A percentile compares a stretch with the other conserved stretches of the same genome.
Conservation (phyloP, 2,888 invertebrate genomes). For the Zygothrica quintamaculata region DNA sequence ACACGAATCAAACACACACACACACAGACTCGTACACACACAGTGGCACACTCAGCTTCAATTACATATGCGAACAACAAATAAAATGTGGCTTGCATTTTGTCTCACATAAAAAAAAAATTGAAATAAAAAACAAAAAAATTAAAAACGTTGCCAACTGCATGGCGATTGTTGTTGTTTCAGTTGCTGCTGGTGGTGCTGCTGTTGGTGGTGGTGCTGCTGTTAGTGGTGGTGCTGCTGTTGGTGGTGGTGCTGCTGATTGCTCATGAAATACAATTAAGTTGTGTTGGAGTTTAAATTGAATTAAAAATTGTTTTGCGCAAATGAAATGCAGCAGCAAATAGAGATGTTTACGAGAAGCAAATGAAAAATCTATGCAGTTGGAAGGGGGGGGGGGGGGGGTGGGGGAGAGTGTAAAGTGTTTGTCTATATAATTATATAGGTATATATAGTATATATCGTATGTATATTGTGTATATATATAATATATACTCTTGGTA, state of each 20-base stretch:
- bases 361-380: neutral
- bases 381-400: neutral
- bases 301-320: slow-evolving; percentile 68
- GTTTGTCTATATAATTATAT: no score
- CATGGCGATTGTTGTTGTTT: slow-evolving; percentile 36
- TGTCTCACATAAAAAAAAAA: slow-evolving; percentile 41
- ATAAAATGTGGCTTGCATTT: slow-evolving; percentile 48
- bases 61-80: slow-evolving; percentile 50
- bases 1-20: slow-evolving; percentile 63
- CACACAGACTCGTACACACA: slow-evolving; percentile 25
- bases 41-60: slow-evolving; percentile 33
- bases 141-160: slow-evolving; percentile 32
- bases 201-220: slow-evolving; percentile 24
- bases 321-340: slow-evolving; percentile 54
- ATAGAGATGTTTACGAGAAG: slow-evolving; percentile 46
- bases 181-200: slow-evolving; percentile 15
- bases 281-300: slow-evolving; percentile 64
- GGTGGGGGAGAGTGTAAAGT: no score
- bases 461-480: no score
- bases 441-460: neutral
- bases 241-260: slow-evolving; percentile 24
- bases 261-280: slow-evolving; percentile 69
- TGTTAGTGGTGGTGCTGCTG: slow-evolving; percentile 30
- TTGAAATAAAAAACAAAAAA: slow-evolving; percentile 38
- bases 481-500: slow-evolving; percentile 34